Base-by-base conservation (phyloP, 1,140 invertebrate species). In the Maniola jurtina region DNA sequence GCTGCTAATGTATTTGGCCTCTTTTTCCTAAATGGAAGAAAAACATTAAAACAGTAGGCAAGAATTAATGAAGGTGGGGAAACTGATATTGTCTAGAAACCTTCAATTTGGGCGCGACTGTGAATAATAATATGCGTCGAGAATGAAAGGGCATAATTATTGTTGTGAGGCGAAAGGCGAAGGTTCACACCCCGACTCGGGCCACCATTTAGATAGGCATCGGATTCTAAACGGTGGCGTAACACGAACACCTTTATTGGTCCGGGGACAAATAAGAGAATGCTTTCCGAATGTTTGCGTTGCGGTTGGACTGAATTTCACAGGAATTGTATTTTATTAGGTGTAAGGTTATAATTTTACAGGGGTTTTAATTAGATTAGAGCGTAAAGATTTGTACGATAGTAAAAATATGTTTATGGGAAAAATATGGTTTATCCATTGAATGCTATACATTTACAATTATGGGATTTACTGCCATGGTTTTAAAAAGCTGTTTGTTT, bases 201-300 rank as follows among this genome's bases (percentile, higher is more conserved):
- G 76, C 70, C 75, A 48, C 63, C 77, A 77, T 87, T 86, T 84
- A 84, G 86, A 89, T 89, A 82, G 77, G 72, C 71, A 87, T 87
- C 84, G 64, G 68, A 73, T 76, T 80, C 76, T 78, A 72, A 85
- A 86, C 79, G 77, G 79, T 75, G 61, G 70, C 70, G 71, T 70
- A 77, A 83, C 87, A 89, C 84, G 87, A 83, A 83, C 71, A 74
- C 75, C 80, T 86, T 82, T 79, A 83, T 80, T 81, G 67, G 67
- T 55, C 61, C 64, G 64, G 71, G 70, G 72, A 82, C 75, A 83
- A 79, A 83, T 75, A 81, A 79, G 78, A 75, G 64, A 76, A 74
- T 76, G 65, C 59, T 63, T 55, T 57, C 76, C 68, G 75, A 78
- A 71, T 71, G 64, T 75, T 75, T 56, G n/a, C 45, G 40, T 64